These are phyloP conservation scores for Melospiza melodia DNA, from an alignment of 2,113 vertebrate genomes.

Conservation along the genomic window DNA sequence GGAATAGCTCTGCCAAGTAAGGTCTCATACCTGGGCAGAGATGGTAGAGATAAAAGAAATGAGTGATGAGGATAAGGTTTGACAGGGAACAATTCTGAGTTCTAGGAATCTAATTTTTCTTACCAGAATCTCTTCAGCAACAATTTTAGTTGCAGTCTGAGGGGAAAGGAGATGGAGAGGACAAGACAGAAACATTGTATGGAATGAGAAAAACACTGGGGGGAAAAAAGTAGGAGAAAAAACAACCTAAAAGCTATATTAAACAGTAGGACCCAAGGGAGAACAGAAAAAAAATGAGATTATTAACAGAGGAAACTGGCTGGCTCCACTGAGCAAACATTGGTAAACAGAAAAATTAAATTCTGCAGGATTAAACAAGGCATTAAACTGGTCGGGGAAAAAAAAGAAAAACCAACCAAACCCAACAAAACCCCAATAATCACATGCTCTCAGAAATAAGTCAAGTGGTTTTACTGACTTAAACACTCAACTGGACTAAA, in stretches of 20 bases:
- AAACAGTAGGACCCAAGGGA: background rate
- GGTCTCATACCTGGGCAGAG: background rate
- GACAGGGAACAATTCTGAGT: constrained; percentile 4
- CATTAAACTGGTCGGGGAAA: background rate
- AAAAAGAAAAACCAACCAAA: background rate
- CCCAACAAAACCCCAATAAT: background rate
- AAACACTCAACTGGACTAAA: background rate
- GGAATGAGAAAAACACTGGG: background rate
- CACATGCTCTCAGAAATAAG: background rate
- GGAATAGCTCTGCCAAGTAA: background rate
- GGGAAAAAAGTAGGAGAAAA: background rate
- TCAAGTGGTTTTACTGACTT: constrained; percentile 19
- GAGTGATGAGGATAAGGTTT: background rate
- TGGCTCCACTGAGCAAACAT: background rate
- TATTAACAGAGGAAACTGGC: background rate
- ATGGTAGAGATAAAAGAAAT: background rate
- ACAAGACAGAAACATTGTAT: background rate
- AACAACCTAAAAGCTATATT: background rate
- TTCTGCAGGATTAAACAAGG: constrained; percentile 18
- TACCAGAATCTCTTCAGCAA: background rate
- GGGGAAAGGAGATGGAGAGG: background rate
- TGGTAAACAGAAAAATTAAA: constrained; percentile 25
- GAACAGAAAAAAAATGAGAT: background rate
- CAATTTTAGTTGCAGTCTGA: background rate
- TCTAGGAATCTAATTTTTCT: constrained; percentile 36